Conservation (phyloP, 2,797 vertebrate genomes). For the Rhynchotus rufescens region DNA sequence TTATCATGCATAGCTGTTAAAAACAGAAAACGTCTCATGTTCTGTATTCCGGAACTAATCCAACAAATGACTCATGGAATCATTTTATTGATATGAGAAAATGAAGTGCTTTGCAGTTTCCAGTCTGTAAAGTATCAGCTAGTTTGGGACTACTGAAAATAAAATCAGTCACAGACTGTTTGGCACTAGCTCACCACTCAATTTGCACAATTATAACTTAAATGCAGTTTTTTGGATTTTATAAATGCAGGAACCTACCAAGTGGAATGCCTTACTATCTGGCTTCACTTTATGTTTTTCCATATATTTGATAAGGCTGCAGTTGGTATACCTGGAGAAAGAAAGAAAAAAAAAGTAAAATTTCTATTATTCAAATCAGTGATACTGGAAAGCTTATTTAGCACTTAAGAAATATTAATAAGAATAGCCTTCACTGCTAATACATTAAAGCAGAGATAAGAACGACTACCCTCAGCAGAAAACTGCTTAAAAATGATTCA, state of each 20-base stretch:
- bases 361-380: background rate
- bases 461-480: background rate
- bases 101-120: background rate
- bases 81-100: background rate
- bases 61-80: background rate
- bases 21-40: background rate
- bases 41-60: background rate
- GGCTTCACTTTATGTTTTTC: slow-evolving; percentile 99
- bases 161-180: background rate
- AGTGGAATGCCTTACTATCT: slow-evolving; percentile 99
- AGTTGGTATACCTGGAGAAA: slow-evolving; percentile 95
- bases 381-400: background rate
- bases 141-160: background rate
- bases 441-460: background rate
- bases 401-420: background rate
- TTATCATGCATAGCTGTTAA: background rate
- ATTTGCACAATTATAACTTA: background rate
- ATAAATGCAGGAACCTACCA: slow-evolving; percentile 87
- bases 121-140: background rate
- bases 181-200: background rate
- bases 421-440: background rate
- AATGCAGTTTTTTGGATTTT: accelerated
- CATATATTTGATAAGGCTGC: slow-evolving; percentile 99
- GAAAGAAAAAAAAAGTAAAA: slow-evolving; percentile 9
- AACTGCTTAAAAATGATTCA: background rate